phyloP scores from a whole-genome alignment of 2,888 invertebrate species.

The Vannuccia rotundouncinata region DNA sequence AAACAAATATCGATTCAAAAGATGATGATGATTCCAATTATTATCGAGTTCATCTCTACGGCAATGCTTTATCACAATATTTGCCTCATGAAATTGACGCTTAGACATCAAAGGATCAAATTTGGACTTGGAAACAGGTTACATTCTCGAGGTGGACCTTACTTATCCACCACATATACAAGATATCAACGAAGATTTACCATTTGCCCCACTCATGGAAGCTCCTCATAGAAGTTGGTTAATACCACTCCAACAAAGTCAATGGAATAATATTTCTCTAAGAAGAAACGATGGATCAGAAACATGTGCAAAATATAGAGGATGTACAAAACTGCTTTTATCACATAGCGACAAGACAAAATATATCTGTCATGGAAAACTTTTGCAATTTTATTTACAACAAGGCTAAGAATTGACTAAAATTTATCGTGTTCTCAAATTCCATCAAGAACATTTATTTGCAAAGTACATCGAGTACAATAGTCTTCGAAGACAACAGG shows the following conservation, averaged over 20 bases:
- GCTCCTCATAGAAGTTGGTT: constrained; percentile 1
- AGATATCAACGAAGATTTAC: constrained; percentile 48
- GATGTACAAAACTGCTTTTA: constrained; percentile 43
- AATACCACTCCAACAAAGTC: not conserved
- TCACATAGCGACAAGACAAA: constrained; percentile 43
- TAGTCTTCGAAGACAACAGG: constrained; percentile 44
- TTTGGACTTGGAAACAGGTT: no score
- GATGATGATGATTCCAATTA: no score
- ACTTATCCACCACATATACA: constrained; percentile 53
- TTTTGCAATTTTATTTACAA: constrained; percentile 46
- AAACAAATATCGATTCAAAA: not conserved
- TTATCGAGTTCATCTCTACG: not conserved
- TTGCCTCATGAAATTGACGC: not conserved
- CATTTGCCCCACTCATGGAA: constrained; percentile 44
- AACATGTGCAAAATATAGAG: not conserved
- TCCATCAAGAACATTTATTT: constrained; percentile 48
- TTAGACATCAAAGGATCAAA: no score
- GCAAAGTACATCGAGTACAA: constrained; percentile 49
- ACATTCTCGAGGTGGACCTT: constrained; percentile 56
- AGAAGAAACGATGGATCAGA: not conserved
- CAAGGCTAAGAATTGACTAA: constrained; percentile 44
- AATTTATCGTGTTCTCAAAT: constrained; percentile 48
- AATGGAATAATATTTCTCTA: not conserved
- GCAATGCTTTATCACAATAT: not conserved
- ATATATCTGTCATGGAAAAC: constrained; percentile 51